These are phyloP conservation scores for Drosophila arizonae DNA, from an alignment of 1,140 invertebrate species.

Conservation along the genomic window DNA sequence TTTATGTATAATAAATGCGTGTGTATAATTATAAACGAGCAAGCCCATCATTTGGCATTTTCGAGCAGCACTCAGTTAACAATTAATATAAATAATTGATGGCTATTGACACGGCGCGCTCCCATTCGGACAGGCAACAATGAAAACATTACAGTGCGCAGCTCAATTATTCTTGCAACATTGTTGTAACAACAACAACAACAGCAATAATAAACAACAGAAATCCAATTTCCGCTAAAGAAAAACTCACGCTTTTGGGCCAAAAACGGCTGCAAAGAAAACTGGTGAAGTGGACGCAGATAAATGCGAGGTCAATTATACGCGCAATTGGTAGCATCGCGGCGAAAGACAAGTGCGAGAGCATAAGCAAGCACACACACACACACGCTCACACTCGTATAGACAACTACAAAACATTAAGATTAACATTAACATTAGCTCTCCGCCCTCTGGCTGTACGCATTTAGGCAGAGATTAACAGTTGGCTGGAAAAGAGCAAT, in stretches of 20 bases:
- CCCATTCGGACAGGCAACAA: neutral
- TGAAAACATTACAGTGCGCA: constrained; percentile 5
- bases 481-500: constrained; percentile 54
- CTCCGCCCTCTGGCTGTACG: constrained; percentile 29
- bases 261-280: constrained; percentile 16
- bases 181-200: neutral
- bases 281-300: constrained; percentile 38
- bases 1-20: neutral
- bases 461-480: constrained; percentile 55
- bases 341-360: constrained; percentile 23
- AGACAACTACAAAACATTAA: constrained; percentile 29
- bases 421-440: constrained; percentile 36
- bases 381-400: neutral
- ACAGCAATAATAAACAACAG: constrained; percentile 1
- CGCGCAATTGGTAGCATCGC: constrained; percentile 51
- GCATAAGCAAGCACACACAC: constrained; percentile 26
- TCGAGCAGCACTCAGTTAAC: neutral
- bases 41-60: too few relatives aligned
- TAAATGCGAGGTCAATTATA: constrained; percentile 51
- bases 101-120: constrained; percentile 13
- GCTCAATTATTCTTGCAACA: constrained; percentile 27
- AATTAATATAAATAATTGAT: constrained; percentile 33
- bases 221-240: constrained; percentile 36
- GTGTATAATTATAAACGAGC: too few relatives aligned
- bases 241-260: constrained; percentile 13